These are phyloP conservation scores for Alosa sapidissima DNA, from an alignment of 2,797 vertebrate genomes.

Conservation along the genomic window DNA sequence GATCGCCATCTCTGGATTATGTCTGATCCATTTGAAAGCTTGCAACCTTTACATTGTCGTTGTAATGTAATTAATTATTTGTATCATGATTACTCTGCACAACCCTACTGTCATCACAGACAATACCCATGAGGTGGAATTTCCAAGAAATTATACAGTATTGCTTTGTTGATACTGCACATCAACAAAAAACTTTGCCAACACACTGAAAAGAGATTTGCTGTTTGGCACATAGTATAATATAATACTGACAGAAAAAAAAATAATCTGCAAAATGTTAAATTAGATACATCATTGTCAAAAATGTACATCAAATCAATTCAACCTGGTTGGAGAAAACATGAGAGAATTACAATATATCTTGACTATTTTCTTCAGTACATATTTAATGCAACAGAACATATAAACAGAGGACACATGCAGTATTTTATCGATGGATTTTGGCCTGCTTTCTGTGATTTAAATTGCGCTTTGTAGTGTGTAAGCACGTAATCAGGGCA, in stretches of 20 bases:
- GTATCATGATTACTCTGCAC: not conserved
- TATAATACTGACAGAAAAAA: conserved; percentile 6
- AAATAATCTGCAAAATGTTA: not conserved
- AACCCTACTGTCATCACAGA: conserved; percentile 19
- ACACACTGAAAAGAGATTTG: conserved; percentile 10
- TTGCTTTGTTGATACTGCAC: conserved; percentile 71
- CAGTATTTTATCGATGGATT: not conserved
- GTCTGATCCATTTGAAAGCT: not conserved
- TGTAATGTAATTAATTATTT: not conserved
- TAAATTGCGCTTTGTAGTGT: not conserved
- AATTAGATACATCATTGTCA: conserved; percentile 23
- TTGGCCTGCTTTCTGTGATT: not conserved
- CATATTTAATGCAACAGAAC: conserved; percentile 20
- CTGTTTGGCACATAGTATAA: conserved; percentile 19
- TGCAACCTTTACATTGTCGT: not conserved
- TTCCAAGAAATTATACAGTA: conserved; percentile 55
- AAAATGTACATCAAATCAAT: conserved; percentile 23
- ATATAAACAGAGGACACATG: conserved; percentile 18
- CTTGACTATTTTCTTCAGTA: conserved; percentile 21
- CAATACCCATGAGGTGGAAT: conserved; percentile 1
- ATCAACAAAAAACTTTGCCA: conserved; percentile 61
- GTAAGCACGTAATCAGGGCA: conserved; percentile 21
- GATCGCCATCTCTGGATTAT: not conserved
- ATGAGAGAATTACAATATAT: conserved; percentile 19
- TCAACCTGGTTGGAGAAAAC: conserved; percentile 11